A percentile compares a stretch with the other conserved stretches of the same genome.
These are phyloP conservation scores for Rhineura floridana DNA, from an alignment of 2,113 vertebrate species.

Conservation along the genomic window DNA sequence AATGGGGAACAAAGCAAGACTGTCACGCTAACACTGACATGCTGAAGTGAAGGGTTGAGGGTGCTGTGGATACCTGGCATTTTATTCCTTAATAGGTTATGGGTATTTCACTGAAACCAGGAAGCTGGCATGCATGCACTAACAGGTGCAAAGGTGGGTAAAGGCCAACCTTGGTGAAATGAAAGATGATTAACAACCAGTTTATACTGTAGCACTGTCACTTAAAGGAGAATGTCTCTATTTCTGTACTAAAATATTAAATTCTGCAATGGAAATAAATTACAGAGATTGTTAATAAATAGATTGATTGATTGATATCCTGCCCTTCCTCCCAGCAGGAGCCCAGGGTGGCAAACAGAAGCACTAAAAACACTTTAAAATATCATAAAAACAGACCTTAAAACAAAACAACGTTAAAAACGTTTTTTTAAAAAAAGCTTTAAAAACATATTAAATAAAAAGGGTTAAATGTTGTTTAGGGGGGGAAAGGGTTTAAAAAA, in stretches of 20 bases:
- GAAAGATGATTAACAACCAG: not conserved
- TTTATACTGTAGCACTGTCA: not conserved
- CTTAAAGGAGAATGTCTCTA: not conserved
- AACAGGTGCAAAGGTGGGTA: not conserved
- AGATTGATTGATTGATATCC: no score
- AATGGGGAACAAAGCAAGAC: not conserved
- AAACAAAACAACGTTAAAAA: no score
- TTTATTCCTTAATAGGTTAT: not conserved
- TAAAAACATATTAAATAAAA: no score
- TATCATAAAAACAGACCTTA: no score
- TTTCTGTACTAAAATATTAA: not conserved
- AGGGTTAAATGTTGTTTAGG: no score
- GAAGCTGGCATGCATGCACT: not conserved
- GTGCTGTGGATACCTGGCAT: not conserved
- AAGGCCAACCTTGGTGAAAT: not conserved
- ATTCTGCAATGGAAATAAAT: conserved; percentile 10
- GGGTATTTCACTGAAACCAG: not conserved
- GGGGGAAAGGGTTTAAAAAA: no score
- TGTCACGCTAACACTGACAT: not conserved
- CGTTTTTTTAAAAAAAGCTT: no score
- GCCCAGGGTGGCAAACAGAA: no score
- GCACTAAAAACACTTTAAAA: no score
- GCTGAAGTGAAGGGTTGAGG: not conserved
- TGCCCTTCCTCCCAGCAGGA: no score
- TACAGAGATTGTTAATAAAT: no score